Base-by-base conservation (phyloP, 2,888 invertebrate species). In the Xanthorhoe spadicearia region DNA sequence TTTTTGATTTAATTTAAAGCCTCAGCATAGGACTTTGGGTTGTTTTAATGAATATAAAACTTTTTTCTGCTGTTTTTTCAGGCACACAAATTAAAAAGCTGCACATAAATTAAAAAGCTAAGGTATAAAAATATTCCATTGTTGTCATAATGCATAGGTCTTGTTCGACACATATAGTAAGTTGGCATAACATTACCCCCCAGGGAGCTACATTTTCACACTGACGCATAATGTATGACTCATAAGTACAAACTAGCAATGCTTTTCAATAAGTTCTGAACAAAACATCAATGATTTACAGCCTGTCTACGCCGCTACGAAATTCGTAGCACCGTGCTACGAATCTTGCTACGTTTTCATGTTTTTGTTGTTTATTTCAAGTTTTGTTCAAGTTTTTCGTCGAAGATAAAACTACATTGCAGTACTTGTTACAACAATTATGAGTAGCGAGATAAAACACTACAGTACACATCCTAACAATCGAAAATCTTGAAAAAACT, bases 301-400 rank as follows among this genome's bases (percentile, higher is more conserved):
- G 65, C 66, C 35, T 53, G 65, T 67, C 67, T 59, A 59, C 69
- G 53, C 64, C 23, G 71, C 74, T 72, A 72, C 69, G 67, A 62
- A 58, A 56, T 59, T 66, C 70, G 74, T 74, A 74, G 74, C 66
- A 53, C 52, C 54, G 64, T 64, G 56, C 68, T 68, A 68, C 68
- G 68, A 60, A 43, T 13, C 4, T 43, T 13, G 18, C 51, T 56
- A 63, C 63, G 57, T 50, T 64, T 54, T 52, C 53, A 38, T 38
- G n/a, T 65, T 55, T 35, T 61, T 48, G 43, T 51, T 52, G 56
- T 56, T 53, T 32, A 61, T 54, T 54, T 35, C 48, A 32, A 46
- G 17, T 13, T 48, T 48, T 7, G 13, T 48, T 48, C 1, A 8
- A 15, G 8, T 6, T 48, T 48, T 17, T 17, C 48, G 15, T 5